Conservation (phyloP, 2,888 invertebrate species). For the Hirtodrosophila trivittata region DNA sequence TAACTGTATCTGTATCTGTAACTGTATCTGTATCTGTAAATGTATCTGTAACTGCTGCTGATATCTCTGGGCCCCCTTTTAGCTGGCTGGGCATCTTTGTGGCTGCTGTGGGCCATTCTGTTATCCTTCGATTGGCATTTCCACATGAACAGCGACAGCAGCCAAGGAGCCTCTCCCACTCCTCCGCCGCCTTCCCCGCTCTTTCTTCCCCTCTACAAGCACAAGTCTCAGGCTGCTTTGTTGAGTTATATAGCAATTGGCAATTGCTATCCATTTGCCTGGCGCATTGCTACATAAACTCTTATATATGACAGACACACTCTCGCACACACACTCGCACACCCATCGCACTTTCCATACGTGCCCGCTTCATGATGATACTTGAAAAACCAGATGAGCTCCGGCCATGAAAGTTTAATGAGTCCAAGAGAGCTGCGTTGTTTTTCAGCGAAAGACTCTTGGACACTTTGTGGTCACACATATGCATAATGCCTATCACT, state of each 20-base stretch:
- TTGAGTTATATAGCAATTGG: constrained; percentile 56
- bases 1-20: constrained; percentile 21
- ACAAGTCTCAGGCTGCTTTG: constrained; percentile 28
- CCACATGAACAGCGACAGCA: constrained; percentile 23
- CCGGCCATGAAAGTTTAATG: constrained; percentile 68
- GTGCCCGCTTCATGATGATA: constrained; percentile 15
- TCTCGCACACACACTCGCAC: constrained; percentile 12
- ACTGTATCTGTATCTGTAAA: constrained; percentile 17
- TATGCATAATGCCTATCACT: constrained; percentile 31
- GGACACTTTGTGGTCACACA: constrained; percentile 40
- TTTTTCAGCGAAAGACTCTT: constrained; percentile 22
- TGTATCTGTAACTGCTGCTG: constrained; percentile 18
- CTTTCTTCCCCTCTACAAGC: not conserved
- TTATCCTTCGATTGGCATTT: constrained; percentile 52
- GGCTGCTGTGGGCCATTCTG: constrained; percentile 32
- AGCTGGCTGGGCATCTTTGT: constrained; percentile 23
- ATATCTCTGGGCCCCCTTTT: not conserved
- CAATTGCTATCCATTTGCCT: constrained; percentile 66
- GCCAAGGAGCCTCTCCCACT: not conserved
- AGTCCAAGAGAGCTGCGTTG: constrained; percentile 33
- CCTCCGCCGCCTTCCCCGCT: not conserved
- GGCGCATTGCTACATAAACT: constrained; percentile 54
- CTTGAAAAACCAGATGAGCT: constrained; percentile 52
- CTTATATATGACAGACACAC: constrained; percentile 10
- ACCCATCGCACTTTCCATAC: constrained; percentile 40